These are phyloP conservation scores for Eurystomus glaucurus DNA, from an alignment of 2,797 vertebrate genomes.

Conservation along the genomic window DNA sequence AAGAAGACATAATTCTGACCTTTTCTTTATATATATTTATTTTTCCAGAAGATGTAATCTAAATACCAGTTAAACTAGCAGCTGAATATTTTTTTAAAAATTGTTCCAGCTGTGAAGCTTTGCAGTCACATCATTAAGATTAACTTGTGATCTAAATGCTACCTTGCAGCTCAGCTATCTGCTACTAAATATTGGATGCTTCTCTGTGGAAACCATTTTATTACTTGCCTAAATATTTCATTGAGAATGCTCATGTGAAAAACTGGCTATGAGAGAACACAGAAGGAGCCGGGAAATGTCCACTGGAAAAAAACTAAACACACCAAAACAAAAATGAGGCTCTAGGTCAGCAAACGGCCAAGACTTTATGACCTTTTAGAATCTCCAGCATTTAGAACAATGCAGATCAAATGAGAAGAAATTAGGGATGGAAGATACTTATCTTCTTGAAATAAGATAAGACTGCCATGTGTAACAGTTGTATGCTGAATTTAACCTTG, in stretches of 20 bases:
- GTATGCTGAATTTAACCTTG: background rate
- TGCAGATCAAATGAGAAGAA: background rate
- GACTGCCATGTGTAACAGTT: rapidly evolving
- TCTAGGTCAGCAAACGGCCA: background rate
- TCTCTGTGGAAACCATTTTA: constrained; percentile 17
- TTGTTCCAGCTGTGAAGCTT: background rate
- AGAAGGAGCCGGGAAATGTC: background rate
- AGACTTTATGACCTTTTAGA: background rate
- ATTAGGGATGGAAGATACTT: background rate
- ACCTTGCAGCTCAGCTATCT: background rate
- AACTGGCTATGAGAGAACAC: background rate
- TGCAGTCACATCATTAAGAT: constrained; percentile 27
- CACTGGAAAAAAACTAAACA: rapidly evolving
- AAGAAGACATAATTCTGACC: background rate
- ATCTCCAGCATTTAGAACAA: background rate
- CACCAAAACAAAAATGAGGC: background rate
- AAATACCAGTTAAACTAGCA: background rate
- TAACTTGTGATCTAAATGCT: constrained; percentile 52
- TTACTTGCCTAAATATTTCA: constrained; percentile 53
- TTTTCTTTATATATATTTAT: background rate
- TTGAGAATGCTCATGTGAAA: background rate
- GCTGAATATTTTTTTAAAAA: background rate
- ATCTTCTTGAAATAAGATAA: background rate
- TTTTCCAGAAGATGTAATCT: background rate
- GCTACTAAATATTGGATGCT: constrained; percentile 52